Evolutionary conservation across 2,113 vertebrate genomes (phyloP), one percentile per base, ranked within the genome.

Genomic region (Mellivora capensis): DNA sequence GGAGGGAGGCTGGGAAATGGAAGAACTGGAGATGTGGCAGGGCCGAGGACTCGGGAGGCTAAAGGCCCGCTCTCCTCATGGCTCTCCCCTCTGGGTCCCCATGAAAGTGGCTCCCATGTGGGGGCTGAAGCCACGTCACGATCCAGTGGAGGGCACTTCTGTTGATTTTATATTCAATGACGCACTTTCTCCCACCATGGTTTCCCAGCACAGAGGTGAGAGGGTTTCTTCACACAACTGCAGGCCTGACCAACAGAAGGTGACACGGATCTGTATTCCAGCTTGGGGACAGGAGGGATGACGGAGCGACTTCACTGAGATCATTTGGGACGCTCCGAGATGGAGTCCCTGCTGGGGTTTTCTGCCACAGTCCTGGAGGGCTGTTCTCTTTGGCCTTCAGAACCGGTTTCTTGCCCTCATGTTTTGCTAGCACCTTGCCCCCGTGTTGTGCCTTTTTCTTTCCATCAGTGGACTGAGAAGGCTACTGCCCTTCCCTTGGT

Each of bases 71-170:
- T 61, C 27, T 42, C 37, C 4, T 4, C 39, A 23, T 20, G 23
- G 47, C 2, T 13, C 21, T 4, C 25, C 34, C 17, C 12, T 0
- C n/a, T 0, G 9, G 1, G 25, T 15, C 72, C 27, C 29, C 34
- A 7, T 1, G 2, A 39, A 29, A 61, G 54, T 0, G 3, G 18
- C 23, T 84, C 42, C 25, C 1, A 0, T 17, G 11, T 31, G 29
- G 34, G 57, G 39, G 20, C 9, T 69, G 29, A 74, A 42, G 23
- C 34, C 12, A 2, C 0, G 2, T 23, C 67, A 14, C 1, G 0
- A 34, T 39, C 47, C 29, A 3, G 15, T 0, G 4, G 31, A 31
- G 4, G 25, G 27, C 10, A 49, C 25, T 49, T 77, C 12, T 9
- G 47, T 52, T 54, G 67, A 39, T 62, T 52, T 83, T 47, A 47